A percentile compares a stretch with the other conserved stretches of the same genome.
phyloP scores from a whole-genome alignment of 2,888 invertebrate genomes.

The Pycnomerus fuliginosus region DNA sequence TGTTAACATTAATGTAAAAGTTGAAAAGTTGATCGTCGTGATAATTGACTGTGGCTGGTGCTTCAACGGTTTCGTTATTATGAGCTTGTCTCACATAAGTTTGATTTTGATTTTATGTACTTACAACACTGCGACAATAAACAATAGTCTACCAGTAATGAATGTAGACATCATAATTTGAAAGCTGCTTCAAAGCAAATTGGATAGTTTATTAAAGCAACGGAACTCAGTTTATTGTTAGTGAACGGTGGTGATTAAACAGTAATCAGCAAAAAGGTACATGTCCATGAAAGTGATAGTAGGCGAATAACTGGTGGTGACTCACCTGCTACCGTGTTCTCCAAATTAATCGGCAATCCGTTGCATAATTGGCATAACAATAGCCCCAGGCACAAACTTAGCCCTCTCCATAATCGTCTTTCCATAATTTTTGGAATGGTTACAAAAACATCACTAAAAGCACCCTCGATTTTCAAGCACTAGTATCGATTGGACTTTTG shows the following conservation, averaged over 20 bases:
- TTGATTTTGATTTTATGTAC: no score
- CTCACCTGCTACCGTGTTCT: conserved; percentile 51
- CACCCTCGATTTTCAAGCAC: background rate
- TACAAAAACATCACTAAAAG: conserved; percentile 12
- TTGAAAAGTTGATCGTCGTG: no score
- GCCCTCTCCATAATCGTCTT: conserved; percentile 41
- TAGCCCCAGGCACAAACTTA: conserved; percentile 44
- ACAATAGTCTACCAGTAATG: no score
- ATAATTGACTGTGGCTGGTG: no score
- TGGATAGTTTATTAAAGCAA: no score
- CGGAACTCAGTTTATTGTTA: no score
- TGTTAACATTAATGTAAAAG: no score
- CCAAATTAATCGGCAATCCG: conserved; percentile 50
- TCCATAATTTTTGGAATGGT: conserved; percentile 8
- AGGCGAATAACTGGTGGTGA: conserved; percentile 37
- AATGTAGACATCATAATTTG: no score
- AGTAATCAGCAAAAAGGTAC: conserved; percentile 27
- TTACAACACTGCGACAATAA: no score
- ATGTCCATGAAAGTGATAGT: conserved; percentile 36
- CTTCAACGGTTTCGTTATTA: no score
- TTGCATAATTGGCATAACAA: conserved; percentile 48
- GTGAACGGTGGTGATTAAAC: conserved; percentile 27
- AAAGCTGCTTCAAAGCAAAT: no score
- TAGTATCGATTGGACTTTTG: conserved; percentile 1
- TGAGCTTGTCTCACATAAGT: no score